A percentile compares a stretch with the other conserved stretches of the same genome.
These are phyloP conservation scores for Cepaea nemoralis DNA, from an alignment of 1,140 invertebrate species.

Conservation along the genomic window DNA sequence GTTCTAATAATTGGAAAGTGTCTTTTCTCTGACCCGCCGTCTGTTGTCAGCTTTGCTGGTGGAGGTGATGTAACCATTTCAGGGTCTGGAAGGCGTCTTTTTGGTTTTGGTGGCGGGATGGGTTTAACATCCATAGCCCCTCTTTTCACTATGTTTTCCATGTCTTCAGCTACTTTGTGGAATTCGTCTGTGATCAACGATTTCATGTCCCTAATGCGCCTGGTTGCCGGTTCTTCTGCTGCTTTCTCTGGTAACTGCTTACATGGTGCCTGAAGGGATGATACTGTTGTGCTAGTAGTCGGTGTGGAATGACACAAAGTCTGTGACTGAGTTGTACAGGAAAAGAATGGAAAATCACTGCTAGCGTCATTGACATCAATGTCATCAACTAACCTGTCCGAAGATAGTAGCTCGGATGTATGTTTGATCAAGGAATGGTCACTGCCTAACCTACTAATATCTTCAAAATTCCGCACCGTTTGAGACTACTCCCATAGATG, in stretches of 20 bases:
- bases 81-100: conserved; percentile 64
- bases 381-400: not conserved
- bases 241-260: not conserved
- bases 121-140: conserved; percentile 49
- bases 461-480: conserved; percentile 64
- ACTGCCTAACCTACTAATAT: conserved; percentile 62
- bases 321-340: conserved; percentile 45
- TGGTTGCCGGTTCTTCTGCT: conserved; percentile 17
- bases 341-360: conserved; percentile 30
- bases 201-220: conserved; percentile 29
- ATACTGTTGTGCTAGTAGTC: not conserved
- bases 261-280: not conserved
- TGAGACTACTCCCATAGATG: conserved; percentile 43
- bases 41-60: conserved; percentile 12
- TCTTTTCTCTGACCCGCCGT: not conserved
- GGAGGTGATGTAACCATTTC: conserved; percentile 55
- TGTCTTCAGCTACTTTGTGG: conserved; percentile 49
- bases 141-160: conserved; percentile 48
- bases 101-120: conserved; percentile 52
- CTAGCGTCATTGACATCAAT: conserved; percentile 3
- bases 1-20: conserved; percentile 19
- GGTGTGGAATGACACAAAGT: conserved; percentile 13
- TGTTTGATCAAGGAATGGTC: not conserved
- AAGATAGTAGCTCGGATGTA: not conserved
- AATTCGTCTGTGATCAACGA: conserved; percentile 46